phyloP scores from a whole-genome alignment of 2,797 vertebrate genomes.

The Selene dorsalis region DNA sequence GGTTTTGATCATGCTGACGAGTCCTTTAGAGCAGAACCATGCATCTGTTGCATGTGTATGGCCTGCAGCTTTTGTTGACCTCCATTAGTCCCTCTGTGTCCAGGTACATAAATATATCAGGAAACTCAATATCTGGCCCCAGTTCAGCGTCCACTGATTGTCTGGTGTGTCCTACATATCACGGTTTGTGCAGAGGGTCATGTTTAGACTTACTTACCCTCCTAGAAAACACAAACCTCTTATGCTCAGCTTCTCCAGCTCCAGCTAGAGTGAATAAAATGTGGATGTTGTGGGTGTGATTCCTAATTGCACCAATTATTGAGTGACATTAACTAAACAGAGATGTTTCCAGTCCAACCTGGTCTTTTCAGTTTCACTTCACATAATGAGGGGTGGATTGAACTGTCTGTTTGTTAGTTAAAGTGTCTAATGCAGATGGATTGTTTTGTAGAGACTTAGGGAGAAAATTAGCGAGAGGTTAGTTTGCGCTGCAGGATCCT shows the following conservation, averaged over 20 bases:
- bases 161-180: neutral
- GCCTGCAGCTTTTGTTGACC: conserved; percentile 4
- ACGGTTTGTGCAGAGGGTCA: neutral
- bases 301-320: conserved; percentile 6
- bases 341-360: conserved; percentile 37
- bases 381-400: conserved; percentile 9
- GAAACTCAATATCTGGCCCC: conserved; percentile 7
- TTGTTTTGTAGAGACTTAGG: conserved; percentile 29
- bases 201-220: too few species aligned
- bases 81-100: neutral
- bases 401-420: conserved; percentile 29
- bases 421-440: conserved; percentile 21
- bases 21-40: neutral
- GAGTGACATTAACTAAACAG: conserved; percentile 29
- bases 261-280: conserved; percentile 1
- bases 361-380: neutral
- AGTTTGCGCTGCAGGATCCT: conserved; percentile 34
- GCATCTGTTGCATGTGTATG: neutral
- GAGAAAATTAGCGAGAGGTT: conserved; percentile 40
- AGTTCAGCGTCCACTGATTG: neutral
- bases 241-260: too few species aligned
- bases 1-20: neutral
- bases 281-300: neutral
- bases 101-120: neutral
- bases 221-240: too few species aligned